phyloP scores from a whole-genome alignment of 1,140 invertebrate species.

The Oryzaephilus surinamensis region DNA sequence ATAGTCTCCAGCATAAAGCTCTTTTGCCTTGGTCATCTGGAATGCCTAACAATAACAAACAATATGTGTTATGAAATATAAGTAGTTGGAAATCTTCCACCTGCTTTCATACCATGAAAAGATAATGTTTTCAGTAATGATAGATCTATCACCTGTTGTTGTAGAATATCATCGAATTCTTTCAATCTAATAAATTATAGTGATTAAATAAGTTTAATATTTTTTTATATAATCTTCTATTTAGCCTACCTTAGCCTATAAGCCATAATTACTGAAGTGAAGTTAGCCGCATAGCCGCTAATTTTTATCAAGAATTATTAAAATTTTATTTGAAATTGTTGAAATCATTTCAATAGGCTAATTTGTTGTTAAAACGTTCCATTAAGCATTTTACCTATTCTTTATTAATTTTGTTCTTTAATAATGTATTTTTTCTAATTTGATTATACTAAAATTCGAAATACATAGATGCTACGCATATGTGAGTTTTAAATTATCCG shows the following conservation, averaged over 20 bases:
- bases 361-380: too few species aligned
- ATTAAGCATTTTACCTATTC: too few species aligned
- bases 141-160: conserved; percentile 57
- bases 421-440: conserved; percentile 6
- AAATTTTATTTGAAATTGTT: too few species aligned
- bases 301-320: conserved; percentile 1
- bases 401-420: neutral
- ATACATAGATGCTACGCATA: too few species aligned
- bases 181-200: conserved; percentile 50
- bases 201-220: neutral
- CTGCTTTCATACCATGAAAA: conserved; percentile 67
- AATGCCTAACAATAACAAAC: conserved; percentile 50
- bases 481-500: too few species aligned
- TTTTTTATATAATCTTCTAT: conserved; percentile 4
- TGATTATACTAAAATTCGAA: conserved; percentile 1
- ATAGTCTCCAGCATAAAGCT: conserved; percentile 69
- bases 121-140: conserved; percentile 52
- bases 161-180: conserved; percentile 59
- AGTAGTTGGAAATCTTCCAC: neutral
- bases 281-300: conserved; percentile 2
- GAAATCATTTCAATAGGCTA: too few species aligned
- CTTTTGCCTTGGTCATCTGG: conserved; percentile 70
- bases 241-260: conserved; percentile 22
- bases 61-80: conserved; percentile 13
- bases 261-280: conserved; percentile 18